These are phyloP conservation scores for Steatocranus sp. DNA, from an alignment of 2,797 vertebrate genomes.

Conservation along the genomic window DNA sequence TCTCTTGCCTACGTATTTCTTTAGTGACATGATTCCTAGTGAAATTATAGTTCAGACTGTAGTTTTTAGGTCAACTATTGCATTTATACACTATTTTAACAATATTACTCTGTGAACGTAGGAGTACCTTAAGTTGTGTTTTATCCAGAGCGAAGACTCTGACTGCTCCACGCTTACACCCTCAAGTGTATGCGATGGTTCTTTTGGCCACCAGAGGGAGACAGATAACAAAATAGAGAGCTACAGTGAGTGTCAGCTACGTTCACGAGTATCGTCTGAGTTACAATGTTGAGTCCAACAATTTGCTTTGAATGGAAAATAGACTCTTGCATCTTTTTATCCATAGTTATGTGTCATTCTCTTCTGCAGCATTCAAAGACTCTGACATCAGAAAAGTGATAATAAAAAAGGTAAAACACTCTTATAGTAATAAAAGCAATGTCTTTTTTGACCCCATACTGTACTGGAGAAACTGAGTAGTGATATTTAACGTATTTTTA, in stretches of 20 bases:
- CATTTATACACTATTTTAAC: constrained; percentile 39
- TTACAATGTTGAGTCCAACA: neutral
- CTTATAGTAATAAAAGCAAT: neutral
- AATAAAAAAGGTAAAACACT: constrained; percentile 54
- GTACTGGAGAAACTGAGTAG: neutral
- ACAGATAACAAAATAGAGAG: constrained; percentile 35
- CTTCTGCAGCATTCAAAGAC: constrained; percentile 30
- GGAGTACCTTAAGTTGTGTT: constrained; percentile 72
- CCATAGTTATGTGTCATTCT: neutral
- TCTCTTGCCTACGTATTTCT: neutral
- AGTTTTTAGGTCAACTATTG: neutral
- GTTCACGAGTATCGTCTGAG: neutral
- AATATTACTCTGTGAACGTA: constrained; percentile 54
- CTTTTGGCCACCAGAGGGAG: constrained; percentile 61
- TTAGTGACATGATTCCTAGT: neutral
- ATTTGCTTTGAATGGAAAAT: neutral
- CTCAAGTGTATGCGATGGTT: constrained; percentile 41
- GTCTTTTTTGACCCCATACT: neutral
- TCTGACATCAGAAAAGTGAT: constrained; percentile 39
- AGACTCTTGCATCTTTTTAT: neutral
- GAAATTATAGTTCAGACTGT: neutral
- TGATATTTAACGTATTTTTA: neutral
- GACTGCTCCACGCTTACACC: constrained; percentile 61
- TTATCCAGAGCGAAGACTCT: constrained; percentile 72
- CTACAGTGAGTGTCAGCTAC: constrained; percentile 17